Percentiles rank a stretch among this genome's conserved stretches.
These are phyloP conservation scores for Lasioglossum lativentre DNA, from an alignment of 2,888 invertebrate genomes.

Conservation along the genomic window DNA sequence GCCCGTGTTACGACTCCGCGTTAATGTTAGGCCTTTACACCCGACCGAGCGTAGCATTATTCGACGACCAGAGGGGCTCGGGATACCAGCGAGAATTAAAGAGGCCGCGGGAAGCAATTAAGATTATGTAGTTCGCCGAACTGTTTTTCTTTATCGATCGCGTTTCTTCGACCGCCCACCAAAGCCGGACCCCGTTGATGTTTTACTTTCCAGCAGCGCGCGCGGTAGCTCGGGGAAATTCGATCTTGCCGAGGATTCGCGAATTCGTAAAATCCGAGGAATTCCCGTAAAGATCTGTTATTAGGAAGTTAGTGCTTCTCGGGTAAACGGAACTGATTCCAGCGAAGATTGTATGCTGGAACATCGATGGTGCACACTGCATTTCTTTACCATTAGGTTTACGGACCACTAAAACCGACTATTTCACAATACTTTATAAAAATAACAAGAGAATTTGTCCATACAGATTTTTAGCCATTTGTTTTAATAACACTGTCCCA, in stretches of 20 bases:
- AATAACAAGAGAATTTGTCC: too few species aligned
- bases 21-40: background rate
- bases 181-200: too few species aligned
- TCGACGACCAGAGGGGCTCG: conserved; percentile 4
- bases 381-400: too few species aligned
- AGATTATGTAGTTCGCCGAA: conserved; percentile 8
- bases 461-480: too few species aligned
- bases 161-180: background rate
- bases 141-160: conserved; percentile 1
- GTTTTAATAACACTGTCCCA: too few species aligned
- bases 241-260: background rate
- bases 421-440: too few species aligned
- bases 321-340: background rate
- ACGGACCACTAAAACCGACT: too few species aligned
- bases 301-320: background rate
- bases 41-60: background rate
- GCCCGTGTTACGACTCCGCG: background rate
- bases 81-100: conserved; percentile 6
- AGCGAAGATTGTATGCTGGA: background rate
- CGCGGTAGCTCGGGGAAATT: background rate
- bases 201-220: too few species aligned
- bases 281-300: background rate
- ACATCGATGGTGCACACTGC: background rate
- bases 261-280: conserved; percentile 5
- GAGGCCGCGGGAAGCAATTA: conserved; percentile 19